These are phyloP conservation scores for Danio choprae DNA, from an alignment of 2,797 vertebrate genomes.

Conservation along the genomic window DNA sequence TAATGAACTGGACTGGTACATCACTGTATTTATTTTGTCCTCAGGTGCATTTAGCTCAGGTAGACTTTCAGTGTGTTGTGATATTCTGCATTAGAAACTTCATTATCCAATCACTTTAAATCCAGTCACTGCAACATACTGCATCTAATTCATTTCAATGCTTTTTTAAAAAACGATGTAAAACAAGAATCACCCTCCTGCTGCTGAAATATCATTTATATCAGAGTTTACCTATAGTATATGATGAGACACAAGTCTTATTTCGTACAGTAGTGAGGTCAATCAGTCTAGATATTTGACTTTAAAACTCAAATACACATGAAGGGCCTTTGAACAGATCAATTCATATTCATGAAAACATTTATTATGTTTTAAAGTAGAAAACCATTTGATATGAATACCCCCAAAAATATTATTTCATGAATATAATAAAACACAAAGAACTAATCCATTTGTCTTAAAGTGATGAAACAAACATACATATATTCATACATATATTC, in stretches of 20 bases:
- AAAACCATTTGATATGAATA: too few relatives aligned
- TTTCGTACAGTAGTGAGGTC: background rate
- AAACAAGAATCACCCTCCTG: background rate
- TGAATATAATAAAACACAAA: too few relatives aligned
- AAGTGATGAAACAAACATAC: too few relatives aligned
- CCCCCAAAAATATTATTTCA: too few relatives aligned
- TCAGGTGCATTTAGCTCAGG: background rate
- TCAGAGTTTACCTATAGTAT: background rate
- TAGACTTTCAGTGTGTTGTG: background rate
- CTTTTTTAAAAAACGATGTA: background rate
- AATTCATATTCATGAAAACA: too few relatives aligned
- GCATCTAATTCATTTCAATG: background rate
- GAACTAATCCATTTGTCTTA: too few relatives aligned
- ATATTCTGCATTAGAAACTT: background rate
- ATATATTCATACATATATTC: too few relatives aligned
- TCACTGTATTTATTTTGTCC: constrained; percentile 8
- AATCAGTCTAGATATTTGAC: background rate
- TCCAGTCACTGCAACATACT: background rate
- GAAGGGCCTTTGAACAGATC: background rate
- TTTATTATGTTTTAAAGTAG: too few relatives aligned
- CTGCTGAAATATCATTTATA: background rate
- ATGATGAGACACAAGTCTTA: background rate
- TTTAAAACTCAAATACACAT: background rate
- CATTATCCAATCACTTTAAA: background rate
- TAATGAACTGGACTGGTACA: constrained; percentile 2